Conservation (phyloP, 2,888 invertebrate species). For the Itoplectis maculator region DNA sequence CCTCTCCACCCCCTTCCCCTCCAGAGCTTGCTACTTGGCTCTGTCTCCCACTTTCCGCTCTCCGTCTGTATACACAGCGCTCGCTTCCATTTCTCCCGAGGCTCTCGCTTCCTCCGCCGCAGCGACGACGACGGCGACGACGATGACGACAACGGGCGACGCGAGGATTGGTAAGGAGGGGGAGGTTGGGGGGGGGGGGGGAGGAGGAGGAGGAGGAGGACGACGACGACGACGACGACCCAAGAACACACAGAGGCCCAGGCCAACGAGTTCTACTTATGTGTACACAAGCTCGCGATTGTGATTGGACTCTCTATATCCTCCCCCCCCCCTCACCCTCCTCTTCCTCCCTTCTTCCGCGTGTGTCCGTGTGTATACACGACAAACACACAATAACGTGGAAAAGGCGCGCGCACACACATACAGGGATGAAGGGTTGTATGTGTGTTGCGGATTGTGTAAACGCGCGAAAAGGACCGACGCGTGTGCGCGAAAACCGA, state of each 20-base stretch:
- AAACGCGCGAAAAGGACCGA: conserved; percentile 12
- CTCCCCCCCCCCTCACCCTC: too few species aligned
- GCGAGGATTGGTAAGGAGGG: too few species aligned
- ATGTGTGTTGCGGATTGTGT: conserved; percentile 41
- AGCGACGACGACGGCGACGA: conserved; percentile 22
- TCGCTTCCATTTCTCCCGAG: conserved; percentile 9
- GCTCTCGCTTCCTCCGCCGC: conserved; percentile 9
- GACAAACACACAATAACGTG: conserved; percentile 57
- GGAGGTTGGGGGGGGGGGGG: too few species aligned
- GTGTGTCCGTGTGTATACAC: conserved; percentile 33
- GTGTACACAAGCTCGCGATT: conserved; percentile 60
- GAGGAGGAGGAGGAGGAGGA: too few species aligned
- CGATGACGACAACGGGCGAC: neutral
- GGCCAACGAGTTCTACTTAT: conserved; percentile 27
- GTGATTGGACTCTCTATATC: conserved; percentile 58
- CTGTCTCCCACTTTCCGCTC: conserved; percentile 11
- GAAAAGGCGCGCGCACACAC: conserved; percentile 26
- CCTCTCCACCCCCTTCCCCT: neutral
- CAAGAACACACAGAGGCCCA: conserved; percentile 36
- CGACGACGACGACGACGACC: conserved; percentile 43
- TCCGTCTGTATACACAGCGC: neutral
- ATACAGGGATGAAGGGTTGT: too few species aligned
- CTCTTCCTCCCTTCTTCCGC: neutral
- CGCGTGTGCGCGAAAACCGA: conserved; percentile 7
- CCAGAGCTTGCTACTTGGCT: conserved; percentile 3